phyloP scores from a whole-genome alignment of 2,113 vertebrate genomes.

The Podiceps cristatus region DNA sequence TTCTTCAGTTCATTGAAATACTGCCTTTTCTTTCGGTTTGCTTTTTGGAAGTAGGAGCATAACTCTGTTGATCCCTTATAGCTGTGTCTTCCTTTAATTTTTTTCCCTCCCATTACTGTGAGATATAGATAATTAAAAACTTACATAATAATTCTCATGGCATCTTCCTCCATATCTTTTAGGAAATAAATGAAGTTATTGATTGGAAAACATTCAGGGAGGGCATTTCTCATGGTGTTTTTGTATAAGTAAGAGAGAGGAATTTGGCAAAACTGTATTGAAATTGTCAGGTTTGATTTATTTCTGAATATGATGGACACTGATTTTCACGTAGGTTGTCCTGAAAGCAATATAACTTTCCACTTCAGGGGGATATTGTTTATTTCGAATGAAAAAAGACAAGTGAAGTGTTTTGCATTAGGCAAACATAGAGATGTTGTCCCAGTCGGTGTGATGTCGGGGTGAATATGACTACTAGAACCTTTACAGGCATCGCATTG shows the following conservation, averaged over 20 bases:
- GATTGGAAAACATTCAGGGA: neutral
- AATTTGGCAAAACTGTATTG: neutral
- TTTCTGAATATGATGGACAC: neutral
- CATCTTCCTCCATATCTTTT: neutral
- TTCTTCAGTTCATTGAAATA: neutral
- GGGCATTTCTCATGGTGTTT: neutral
- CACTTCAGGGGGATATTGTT: neutral
- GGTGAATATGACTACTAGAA: neutral
- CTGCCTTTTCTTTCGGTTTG: neutral
- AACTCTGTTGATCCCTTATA: neutral
- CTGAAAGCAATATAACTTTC: neutral
- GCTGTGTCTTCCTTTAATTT: neutral
- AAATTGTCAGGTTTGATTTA: neutral
- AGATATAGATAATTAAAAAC: neutral
- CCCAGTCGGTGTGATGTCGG: neutral
- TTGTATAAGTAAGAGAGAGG: neutral
- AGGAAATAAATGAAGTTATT: neutral
- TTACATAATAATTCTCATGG: neutral
- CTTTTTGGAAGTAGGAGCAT: neutral
- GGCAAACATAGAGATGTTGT: neutral
- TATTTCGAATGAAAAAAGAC: neutral
- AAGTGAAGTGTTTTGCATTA: neutral
- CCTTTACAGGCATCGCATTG: neutral
- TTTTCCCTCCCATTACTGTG: neutral
- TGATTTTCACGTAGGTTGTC: neutral